These are phyloP conservation scores for Drosophila sproati DNA, from an alignment of 1,140 invertebrate genomes.

Conservation along the genomic window DNA sequence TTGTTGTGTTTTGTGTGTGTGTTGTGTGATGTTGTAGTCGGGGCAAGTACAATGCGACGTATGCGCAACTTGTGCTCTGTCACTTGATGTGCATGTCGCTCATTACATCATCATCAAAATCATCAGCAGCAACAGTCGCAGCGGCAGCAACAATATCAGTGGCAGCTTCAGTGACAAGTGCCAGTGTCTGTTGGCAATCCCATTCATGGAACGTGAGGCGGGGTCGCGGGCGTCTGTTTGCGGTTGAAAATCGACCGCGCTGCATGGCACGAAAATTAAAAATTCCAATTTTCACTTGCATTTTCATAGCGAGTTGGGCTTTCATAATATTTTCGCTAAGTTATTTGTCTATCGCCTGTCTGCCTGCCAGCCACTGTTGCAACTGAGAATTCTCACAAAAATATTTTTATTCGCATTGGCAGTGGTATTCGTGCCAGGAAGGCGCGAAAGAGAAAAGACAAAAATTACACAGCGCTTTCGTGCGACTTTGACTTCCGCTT, in stretches of 20 bases:
- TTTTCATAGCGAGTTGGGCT: slow-evolving; percentile 42
- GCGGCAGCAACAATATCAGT: slow-evolving; percentile 22
- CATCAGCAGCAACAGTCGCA: slow-evolving; percentile 31
- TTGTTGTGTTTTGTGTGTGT: neutral
- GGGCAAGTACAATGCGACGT: slow-evolving; percentile 69
- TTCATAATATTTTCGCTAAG: slow-evolving; percentile 77
- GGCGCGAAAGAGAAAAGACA: slow-evolving; percentile 67
- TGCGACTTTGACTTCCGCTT: slow-evolving; percentile 64
- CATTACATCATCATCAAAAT: slow-evolving; percentile 66
- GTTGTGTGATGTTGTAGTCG: slow-evolving; percentile 42
- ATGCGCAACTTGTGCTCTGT: slow-evolving; percentile 79
- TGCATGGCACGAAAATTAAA: slow-evolving; percentile 69
- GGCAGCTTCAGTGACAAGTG: slow-evolving; percentile 62
- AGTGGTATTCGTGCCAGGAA: slow-evolving; percentile 71
- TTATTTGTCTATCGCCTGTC: slow-evolving; percentile 57
- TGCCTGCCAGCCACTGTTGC: slow-evolving; percentile 35
- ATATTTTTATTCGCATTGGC: slow-evolving; percentile 47
- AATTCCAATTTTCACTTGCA: slow-evolving; percentile 82
- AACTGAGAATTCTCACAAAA: slow-evolving; percentile 77
- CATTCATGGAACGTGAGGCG: slow-evolving; percentile 1
- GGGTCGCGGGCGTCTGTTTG: slow-evolving; percentile 37
- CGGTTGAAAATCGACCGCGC: slow-evolving; percentile 71
- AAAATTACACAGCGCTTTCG: slow-evolving; percentile 78
- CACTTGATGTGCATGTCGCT: slow-evolving; percentile 81
- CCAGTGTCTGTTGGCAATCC: slow-evolving; percentile 32